Percentiles rank a stretch among this genome's conserved stretches.
phyloP scores from a whole-genome alignment of 2,113 vertebrate species.

The Axis porcinus region DNA sequence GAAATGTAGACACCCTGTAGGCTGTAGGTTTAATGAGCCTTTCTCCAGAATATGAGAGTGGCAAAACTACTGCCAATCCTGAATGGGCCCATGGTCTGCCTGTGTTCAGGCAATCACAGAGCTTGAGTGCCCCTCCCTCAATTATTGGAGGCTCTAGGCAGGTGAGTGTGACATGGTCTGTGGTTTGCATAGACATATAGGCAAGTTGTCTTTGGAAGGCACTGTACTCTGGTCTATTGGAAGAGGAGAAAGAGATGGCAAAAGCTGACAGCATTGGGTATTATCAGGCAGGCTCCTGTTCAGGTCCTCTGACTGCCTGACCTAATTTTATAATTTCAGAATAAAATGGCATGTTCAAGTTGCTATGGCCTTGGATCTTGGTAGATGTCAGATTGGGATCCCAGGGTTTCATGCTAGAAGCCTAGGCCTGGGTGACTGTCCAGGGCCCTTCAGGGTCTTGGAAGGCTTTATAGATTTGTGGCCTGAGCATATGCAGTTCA shows the following conservation, averaged over 20 bases:
- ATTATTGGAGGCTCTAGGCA: neutral
- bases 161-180: neutral
- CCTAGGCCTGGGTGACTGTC: neutral
- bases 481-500: neutral
- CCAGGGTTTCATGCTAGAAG: neutral
- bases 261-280: neutral
- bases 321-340: neutral
- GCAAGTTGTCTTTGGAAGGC: neutral
- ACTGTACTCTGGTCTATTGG: neutral
- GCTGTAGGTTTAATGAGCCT: neutral
- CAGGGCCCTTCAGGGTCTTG: neutral
- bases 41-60: neutral
- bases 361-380: neutral
- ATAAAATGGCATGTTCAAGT: neutral
- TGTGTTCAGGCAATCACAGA: neutral
- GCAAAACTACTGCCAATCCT: rapidly evolving
- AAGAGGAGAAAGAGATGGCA: neutral
- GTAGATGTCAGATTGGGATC: too few relatives aligned
- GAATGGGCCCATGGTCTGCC: too few relatives aligned
- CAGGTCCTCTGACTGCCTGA: neutral
- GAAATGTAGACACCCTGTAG: neutral
- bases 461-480: neutral
- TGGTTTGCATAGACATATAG: neutral
- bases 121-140: neutral
- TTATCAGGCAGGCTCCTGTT: neutral